Conservation (phyloP, 1,140 invertebrate genomes). For the Drosophila bifasciata region DNA sequence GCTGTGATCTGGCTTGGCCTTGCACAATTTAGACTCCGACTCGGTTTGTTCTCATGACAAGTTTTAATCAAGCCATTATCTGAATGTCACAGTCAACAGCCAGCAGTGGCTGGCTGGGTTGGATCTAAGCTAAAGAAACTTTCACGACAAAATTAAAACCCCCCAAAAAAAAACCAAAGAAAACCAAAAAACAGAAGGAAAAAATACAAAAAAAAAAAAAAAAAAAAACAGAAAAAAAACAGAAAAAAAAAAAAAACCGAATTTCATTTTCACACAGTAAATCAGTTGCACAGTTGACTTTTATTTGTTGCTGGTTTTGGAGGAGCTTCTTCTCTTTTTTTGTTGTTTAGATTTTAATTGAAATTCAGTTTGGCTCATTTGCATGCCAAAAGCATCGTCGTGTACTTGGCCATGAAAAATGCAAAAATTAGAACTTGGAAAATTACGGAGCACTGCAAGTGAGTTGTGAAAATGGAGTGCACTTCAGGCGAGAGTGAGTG, state of each 20-base stretch:
- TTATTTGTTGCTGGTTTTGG: constrained; percentile 36
- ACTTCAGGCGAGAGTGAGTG: background rate
- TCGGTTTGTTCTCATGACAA: constrained; percentile 69
- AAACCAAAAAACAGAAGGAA: constrained; percentile 26
- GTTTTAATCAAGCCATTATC: constrained; percentile 80
- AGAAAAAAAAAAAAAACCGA: constrained; percentile 19
- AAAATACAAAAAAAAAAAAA: constrained; percentile 23
- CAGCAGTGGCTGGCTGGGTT: constrained; percentile 11
- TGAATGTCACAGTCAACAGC: constrained; percentile 50
- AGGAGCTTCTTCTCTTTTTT: background rate
- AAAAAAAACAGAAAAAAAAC: constrained; percentile 18
- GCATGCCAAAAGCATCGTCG: constrained; percentile 51
- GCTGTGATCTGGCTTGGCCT: constrained; percentile 22
- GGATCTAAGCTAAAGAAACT: constrained; percentile 57
- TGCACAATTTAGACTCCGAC: constrained; percentile 25
- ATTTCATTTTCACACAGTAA: constrained; percentile 80
- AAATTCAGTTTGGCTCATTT: constrained; percentile 61
- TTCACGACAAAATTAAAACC: constrained; percentile 39
- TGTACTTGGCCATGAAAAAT: constrained; percentile 60
- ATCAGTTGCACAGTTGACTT: constrained; percentile 69
- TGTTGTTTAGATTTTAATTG: constrained; percentile 60
- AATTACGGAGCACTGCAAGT: constrained; percentile 13
- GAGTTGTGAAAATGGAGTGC: background rate
- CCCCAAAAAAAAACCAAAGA: constrained; percentile 35
- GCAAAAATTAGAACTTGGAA: constrained; percentile 23